Conservation (phyloP, 1,140 invertebrate genomes). For the Oncopodura yosiiana region DNA sequence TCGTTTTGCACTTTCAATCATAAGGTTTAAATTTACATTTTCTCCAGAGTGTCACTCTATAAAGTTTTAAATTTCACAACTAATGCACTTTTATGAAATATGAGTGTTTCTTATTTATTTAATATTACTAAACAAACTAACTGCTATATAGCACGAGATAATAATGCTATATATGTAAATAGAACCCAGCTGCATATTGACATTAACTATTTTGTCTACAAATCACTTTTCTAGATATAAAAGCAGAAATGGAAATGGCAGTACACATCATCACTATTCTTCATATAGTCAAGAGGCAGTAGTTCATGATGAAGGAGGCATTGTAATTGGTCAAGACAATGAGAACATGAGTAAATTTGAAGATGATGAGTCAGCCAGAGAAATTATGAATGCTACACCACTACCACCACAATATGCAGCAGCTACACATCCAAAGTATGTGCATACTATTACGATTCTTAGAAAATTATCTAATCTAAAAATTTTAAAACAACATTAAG, state of each 20-base stretch:
- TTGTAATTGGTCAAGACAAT: slow-evolving; percentile 5
- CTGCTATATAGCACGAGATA: too few species aligned
- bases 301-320: slow-evolving; percentile 3
- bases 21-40: slow-evolving; percentile 28
- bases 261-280: background rate
- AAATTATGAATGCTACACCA: slow-evolving; percentile 13
- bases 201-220: too few species aligned
- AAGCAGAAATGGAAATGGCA: background rate
- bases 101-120: too few species aligned
- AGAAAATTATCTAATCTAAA: background rate
- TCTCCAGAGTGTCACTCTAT: too few species aligned
- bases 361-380: slow-evolving; percentile 2
- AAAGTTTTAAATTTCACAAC: too few species aligned
- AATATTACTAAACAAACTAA: too few species aligned
- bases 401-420: slow-evolving; percentile 32
- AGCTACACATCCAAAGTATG: slow-evolving; percentile 34
- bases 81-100: too few species aligned
- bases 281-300: background rate
- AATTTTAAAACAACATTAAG: background rate
- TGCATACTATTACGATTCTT: background rate
- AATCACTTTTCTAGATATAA: too few species aligned
- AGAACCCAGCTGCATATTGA: too few species aligned
- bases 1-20: slow-evolving; percentile 24
- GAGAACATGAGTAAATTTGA: background rate
- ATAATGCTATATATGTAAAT: too few species aligned